phyloP scores from a whole-genome alignment of 2,888 invertebrate genomes.

The Drosophila pullipes region DNA sequence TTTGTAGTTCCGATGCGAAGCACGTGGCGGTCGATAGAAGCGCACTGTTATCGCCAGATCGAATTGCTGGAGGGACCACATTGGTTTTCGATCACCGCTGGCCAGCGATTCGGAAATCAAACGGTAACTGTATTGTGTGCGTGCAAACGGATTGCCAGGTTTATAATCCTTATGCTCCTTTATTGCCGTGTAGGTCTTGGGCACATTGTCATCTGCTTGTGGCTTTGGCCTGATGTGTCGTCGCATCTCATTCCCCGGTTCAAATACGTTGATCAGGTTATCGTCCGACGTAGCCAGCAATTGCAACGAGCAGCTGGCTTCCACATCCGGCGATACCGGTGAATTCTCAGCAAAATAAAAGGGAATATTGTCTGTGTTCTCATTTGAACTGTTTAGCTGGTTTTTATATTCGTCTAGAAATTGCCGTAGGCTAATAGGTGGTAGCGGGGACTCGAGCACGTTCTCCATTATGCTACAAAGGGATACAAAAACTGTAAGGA shows the following conservation, averaged over 20 bases:
- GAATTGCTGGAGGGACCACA: conserved; percentile 10
- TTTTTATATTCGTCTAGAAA: conserved; percentile 67
- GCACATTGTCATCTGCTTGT: conserved; percentile 25
- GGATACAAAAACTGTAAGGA: not conserved
- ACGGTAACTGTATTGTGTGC: conserved; percentile 62
- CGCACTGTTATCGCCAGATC: conserved; percentile 86
- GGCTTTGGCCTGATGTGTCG: conserved; percentile 30
- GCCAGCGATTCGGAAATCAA: conserved; percentile 25
- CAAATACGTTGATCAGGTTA: conserved; percentile 32
- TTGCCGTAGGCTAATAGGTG: conserved; percentile 63
- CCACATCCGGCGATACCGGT: conserved; percentile 30
- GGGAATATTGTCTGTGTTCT: conserved; percentile 9
- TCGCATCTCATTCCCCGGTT: conserved; percentile 39
- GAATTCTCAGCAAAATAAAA: conserved; percentile 50
- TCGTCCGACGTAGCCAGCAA: conserved; percentile 52
- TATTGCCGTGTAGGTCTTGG: conserved; percentile 45
- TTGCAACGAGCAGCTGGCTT: conserved; percentile 52
- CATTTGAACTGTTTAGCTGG: conserved; percentile 31
- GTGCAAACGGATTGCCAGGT: conserved; percentile 69
- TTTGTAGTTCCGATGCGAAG: conserved; percentile 71
- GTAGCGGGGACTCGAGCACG: conserved; percentile 51
- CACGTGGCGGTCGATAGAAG: conserved; percentile 86
- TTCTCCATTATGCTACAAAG: conserved; percentile 76
- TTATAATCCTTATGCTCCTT: conserved; percentile 44
- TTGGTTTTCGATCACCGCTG: not conserved